A percentile compares a stretch with the other conserved stretches of the same genome.
These are phyloP conservation scores for Bagarius yarrelli DNA, from an alignment of 2,113 vertebrate genomes.

Conservation along the genomic window DNA sequence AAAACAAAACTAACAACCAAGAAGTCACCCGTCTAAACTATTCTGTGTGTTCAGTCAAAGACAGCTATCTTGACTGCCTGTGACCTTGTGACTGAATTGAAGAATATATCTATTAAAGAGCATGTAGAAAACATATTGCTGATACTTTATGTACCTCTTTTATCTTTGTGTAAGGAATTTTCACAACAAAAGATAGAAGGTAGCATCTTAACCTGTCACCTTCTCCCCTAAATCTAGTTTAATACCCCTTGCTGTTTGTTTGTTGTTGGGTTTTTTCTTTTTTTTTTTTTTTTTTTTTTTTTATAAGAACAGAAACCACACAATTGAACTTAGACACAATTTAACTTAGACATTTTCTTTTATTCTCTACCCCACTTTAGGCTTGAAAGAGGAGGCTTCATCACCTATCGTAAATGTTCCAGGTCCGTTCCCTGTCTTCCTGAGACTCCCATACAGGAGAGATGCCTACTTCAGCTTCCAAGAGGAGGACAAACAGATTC, in stretches of 20 bases:
- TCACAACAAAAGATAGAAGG: background rate
- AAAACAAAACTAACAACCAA: too few species aligned
- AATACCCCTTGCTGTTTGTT: background rate
- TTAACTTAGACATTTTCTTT: background rate
- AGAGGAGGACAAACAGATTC: conserved; percentile 64
- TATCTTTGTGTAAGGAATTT: too few species aligned
- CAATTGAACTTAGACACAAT: background rate
- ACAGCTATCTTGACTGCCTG: too few species aligned
- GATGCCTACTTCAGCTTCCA: conserved; percentile 81
- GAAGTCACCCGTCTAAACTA: too few species aligned
- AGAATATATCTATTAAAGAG: too few species aligned
- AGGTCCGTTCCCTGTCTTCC: conserved; percentile 76
- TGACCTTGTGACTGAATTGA: too few species aligned
- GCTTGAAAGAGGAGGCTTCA: conserved; percentile 73
- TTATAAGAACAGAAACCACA: background rate
- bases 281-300: background rate
- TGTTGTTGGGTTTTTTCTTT: too few species aligned
- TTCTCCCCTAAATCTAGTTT: background rate
- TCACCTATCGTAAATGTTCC: conserved; percentile 69
- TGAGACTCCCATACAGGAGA: conserved; percentile 79
- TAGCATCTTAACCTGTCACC: background rate
- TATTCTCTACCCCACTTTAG: background rate
- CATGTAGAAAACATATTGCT: too few species aligned
- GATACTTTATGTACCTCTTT: too few species aligned
- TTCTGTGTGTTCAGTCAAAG: too few species aligned